Evolutionary conservation across 2,113 vertebrate genomes (phyloP).

Genomic region (Rafetus swinhoei): DNA sequence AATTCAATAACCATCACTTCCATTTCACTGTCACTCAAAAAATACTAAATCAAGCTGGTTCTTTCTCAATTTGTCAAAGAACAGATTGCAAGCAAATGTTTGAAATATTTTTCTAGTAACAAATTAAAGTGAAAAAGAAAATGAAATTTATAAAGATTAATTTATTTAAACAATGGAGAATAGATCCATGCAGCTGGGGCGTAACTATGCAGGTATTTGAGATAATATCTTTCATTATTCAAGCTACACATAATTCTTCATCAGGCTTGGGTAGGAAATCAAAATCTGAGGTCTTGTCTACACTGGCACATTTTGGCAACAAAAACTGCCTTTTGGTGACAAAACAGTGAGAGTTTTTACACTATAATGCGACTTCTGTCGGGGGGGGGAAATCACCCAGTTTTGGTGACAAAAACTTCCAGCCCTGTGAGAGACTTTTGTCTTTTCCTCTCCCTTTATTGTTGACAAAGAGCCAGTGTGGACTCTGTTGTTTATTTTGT

Average conservation of each 20-base stretch:
- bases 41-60: background rate
- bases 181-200: background rate
- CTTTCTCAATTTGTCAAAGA: background rate
- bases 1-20: background rate
- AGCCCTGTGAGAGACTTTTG: too few relatives aligned
- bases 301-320: too few relatives aligned
- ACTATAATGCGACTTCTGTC: too few relatives aligned
- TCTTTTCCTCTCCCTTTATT: too few relatives aligned
- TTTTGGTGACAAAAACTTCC: too few relatives aligned
- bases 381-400: too few relatives aligned
- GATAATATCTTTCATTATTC: background rate
- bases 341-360: too few relatives aligned
- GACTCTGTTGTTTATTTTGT: too few relatives aligned
- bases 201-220: background rate
- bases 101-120: background rate
- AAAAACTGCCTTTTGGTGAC: too few relatives aligned
- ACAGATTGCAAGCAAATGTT: background rate
- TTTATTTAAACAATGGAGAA: background rate
- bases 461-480: too few relatives aligned
- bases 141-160: background rate
- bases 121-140: background rate
- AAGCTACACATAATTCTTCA: background rate
- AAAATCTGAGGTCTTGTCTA: too few relatives aligned
- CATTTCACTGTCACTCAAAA: background rate
- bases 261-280: background rate